A percentile compares a stretch with the other conserved stretches of the same genome.
phyloP scores from a whole-genome alignment of 2,888 invertebrate genomes.

The Ptycholaimellus sp. region DNA sequence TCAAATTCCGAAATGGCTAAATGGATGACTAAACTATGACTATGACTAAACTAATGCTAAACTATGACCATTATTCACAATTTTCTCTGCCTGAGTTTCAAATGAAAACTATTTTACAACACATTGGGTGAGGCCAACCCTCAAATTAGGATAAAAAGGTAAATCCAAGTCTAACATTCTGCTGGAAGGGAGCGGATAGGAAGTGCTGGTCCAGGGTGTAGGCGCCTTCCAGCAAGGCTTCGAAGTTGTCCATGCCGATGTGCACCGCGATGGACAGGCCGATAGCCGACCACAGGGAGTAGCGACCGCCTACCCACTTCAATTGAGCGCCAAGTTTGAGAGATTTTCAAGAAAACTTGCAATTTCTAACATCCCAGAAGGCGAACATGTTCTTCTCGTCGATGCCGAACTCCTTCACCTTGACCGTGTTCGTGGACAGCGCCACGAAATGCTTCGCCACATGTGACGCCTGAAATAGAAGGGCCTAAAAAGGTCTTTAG shows the following conservation, averaged over 20 bases:
- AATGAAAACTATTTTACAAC: too few species aligned
- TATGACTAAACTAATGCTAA: neutral
- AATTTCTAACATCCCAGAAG: slow-evolving; percentile 61
- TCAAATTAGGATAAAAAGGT: too few species aligned
- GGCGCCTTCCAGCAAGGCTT: slow-evolving; percentile 65
- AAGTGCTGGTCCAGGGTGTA: slow-evolving; percentile 84
- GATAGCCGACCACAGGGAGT: slow-evolving; percentile 94
- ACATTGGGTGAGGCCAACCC: too few species aligned
- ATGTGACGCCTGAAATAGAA: slow-evolving; percentile 31
- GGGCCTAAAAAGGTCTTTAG: too few species aligned
- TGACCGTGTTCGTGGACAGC: slow-evolving; percentile 68
- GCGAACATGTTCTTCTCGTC: slow-evolving; percentile 93
- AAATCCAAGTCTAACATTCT: slow-evolving; percentile 46
- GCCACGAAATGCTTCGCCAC: slow-evolving; percentile 97
- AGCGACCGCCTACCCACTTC: slow-evolving; percentile 87
- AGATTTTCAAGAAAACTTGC: slow-evolving; percentile 5
- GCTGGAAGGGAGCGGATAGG: slow-evolving; percentile 52
- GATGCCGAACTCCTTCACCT: slow-evolving; percentile 92
- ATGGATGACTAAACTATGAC: too few species aligned
- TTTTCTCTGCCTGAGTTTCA: neutral
- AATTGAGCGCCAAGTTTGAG: slow-evolving; percentile 5
- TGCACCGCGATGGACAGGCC: slow-evolving; percentile 78
- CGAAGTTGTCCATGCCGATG: slow-evolving; percentile 76
- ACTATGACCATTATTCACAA: neutral
- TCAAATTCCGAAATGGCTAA: too few species aligned